Evolutionary conservation across 1,140 invertebrate genomes (phyloP), one percentile per base, ranked within the genome.

Genomic region (Centruroides vittatus): DNA sequence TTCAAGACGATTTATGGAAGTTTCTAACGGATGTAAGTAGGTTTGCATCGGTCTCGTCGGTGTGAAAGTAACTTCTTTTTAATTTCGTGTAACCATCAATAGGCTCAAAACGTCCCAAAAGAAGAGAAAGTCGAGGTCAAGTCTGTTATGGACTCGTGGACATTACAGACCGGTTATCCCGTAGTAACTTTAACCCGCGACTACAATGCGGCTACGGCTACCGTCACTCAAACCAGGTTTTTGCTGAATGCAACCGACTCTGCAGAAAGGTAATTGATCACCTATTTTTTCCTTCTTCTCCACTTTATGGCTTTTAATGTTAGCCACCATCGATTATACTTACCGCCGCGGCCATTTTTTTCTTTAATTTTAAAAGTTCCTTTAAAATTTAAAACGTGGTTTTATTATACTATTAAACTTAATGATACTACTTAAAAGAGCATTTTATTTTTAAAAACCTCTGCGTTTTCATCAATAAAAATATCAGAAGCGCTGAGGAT

Each of bases 121-220:
- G 57, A 51, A 11, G 55, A 34, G 35, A 69, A 69, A 60, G 59
- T 71, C 5, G 60, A 75, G 53, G 75, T 91, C 1, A 81, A 81
- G 58, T 69, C 75, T 3, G 82, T 91, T 46, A 86, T 93, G 86
- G 88, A 93, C 67, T 90, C 89, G 0, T 95, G 91, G 90, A 92
- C 88, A 0, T 71, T 90, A 8, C 89, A 93, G 74, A 88, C 84
- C 61, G 88, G 89, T 3, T 93, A 86, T 72, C 91, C 91, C 0
- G 81, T 93, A 0, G 75, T 94, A 0, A 88, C 80, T 1, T 80
- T 92, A 0, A 80, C 68, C 2, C 79, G 83, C 56, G 72, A 87
- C 71, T 86, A 89, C 68, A 70, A 78, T 12, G 76, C 72, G 7
- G 76, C 79, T 57, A 50, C 63, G 7, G 58, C 69, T 0, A 56